Evolutionary conservation across 2,113 vertebrate genomes (phyloP), one percentile per base, ranked within the genome.

Genomic region (Epinephelus moara): DNA sequence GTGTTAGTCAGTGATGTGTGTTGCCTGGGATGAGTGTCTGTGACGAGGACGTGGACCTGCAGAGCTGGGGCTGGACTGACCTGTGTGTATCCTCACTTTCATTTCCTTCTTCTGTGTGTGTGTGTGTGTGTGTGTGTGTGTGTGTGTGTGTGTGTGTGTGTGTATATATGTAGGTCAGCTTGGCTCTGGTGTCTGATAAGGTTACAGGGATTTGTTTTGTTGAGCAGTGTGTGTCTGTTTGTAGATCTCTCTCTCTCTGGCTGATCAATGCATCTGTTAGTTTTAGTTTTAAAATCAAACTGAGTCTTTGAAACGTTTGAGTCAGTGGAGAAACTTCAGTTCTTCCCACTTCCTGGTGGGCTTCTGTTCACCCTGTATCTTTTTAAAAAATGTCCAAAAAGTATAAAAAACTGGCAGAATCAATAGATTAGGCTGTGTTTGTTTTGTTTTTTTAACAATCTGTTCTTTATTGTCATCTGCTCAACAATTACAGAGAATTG

Each of bases 1-100:
- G 57, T 71, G 10, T 57, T 18, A 17, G 72, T 23, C 49, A 73
- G 61, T 25, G 67, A 70, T 30, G 83, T 77, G 55, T 62, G 60
- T 64, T 17, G 76, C 57, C 50, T 73, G 82, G 74, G 33, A 94
- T 95, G 94, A 89, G 64, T 25, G 11, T 70, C 30, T 49, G 47
- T 78, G 93, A 93, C 10, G 91, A 94, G 61, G 90, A 89, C 27
- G 91, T 67, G 62, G 70, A 84, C 60, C 88, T 94, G 85, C 92
- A 92, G 82, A 94, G 94, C 87, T 95, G 94, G 94, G 95, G 94
- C 66, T 95, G 94, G 94, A 94, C 88, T 10, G 81, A 90, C 70
- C 92, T 94, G 94, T 95, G 93, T 89, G 95, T 95, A 92, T 88
- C 63, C 18, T 75, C n/a, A 12, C n/a, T 14, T 49, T 49, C 47